Base-by-base conservation (phyloP, 2,888 invertebrate species). In the Agrilus cyanescens region DNA sequence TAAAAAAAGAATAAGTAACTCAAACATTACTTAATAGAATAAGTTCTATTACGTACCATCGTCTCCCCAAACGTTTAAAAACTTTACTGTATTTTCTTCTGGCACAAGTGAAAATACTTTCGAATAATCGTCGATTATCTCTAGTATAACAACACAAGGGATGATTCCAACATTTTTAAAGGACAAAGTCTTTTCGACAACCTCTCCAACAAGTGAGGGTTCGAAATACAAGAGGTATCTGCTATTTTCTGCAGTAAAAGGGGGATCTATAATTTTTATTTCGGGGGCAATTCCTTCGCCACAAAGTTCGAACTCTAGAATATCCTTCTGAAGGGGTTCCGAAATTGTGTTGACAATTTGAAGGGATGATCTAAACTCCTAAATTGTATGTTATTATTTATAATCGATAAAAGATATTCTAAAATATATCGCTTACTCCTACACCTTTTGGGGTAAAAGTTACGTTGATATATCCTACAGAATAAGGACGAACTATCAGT, bases 271-370 rank as follows among this genome's bases (percentile, higher is more conserved):
- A 14, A 72, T 43, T 12, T 47, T 44, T 31, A 71, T 57, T 57
- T 66, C 62, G n/a, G 72, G 70, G 7, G 70, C 57, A 40, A 61
- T 63, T 30, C 67, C 63, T 48, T 68, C 65, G 1, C 72, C 72
- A 12, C 49, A 46, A 31, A 72, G 45, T 37, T 58, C 55, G 12
- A 71, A 46, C 4, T 42, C 43, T 3, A 63, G 2, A 25, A 25
- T 10, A 10, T 25, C 13, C 4, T 34, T 34, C 12, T 34, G 18
- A 15, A 12, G 18, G 10, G 10, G 34, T 16, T 10, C 25, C 25
- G 25, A 25, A 10, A 25, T 25, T 25, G 8, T 8, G 25, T 25
- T 25, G 25, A 2, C 4, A 25, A 25, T 25, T 25, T 25, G 25
- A 25, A 25, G 25, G 10, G 10, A 25, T 4, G 25, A 25, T 10